phyloP scores from a whole-genome alignment of 2,797 vertebrate species.

The Sciurus vulgaris region DNA sequence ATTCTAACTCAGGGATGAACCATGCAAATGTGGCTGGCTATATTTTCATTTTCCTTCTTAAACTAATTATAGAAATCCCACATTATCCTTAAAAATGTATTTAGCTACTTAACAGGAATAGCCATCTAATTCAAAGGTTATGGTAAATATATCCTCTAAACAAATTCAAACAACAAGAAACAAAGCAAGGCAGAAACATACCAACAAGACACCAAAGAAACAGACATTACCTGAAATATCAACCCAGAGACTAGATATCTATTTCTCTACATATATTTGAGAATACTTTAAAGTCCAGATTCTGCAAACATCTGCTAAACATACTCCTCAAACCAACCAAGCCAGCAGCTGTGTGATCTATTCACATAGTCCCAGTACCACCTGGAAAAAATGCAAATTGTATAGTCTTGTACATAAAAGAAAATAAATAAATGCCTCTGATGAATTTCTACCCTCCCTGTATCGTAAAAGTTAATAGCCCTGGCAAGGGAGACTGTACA shows the following conservation, averaged over 20 bases:
- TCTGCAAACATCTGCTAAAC: constrained; percentile 71
- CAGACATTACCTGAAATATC: not conserved
- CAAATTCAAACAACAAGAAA: not conserved
- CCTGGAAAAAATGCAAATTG: constrained; percentile 83
- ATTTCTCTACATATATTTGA: constrained; percentile 18
- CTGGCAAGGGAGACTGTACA: constrained; percentile 42
- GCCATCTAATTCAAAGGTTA: constrained; percentile 5
- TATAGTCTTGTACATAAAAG: constrained; percentile 77
- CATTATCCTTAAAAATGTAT: constrained; percentile 24
- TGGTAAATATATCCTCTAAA: not conserved
- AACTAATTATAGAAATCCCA: not conserved
- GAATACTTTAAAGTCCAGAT: constrained; percentile 57
- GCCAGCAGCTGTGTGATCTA: constrained; percentile 80
- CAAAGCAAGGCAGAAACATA: not conserved
- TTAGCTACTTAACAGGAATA: not conserved
- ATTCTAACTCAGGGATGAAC: not conserved
- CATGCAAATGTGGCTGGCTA: not conserved
- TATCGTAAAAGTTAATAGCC: constrained; percentile 81
- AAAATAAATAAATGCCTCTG: constrained; percentile 84
- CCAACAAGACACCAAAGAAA: not conserved
- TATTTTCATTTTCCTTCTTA: not conserved
- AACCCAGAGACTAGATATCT: constrained; percentile 2
- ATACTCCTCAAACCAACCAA: constrained; percentile 45
- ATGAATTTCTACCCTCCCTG: constrained; percentile 78
- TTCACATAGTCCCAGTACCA: constrained; percentile 75